Conservation (phyloP, 1,140 invertebrate species). For the Psilanteris sp. region DNA sequence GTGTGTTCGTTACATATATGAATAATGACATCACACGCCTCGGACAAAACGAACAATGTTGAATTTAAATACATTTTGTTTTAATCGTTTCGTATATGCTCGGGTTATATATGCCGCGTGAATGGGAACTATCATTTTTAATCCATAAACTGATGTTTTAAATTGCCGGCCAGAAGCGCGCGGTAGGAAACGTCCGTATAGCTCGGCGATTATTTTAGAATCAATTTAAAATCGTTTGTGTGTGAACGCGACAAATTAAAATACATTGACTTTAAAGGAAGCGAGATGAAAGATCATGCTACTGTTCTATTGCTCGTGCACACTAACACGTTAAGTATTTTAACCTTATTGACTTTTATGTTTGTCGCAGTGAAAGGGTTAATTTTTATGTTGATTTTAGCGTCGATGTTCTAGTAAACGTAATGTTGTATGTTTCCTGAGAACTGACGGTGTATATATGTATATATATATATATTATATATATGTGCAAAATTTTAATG, state of each 20-base stretch:
- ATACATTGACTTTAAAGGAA: constrained; percentile 56
- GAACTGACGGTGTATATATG: no score
- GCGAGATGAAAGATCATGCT: constrained; percentile 52
- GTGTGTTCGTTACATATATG: not conserved
- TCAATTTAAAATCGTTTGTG: constrained; percentile 47
- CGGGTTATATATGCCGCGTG: no score
- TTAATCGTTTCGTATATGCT: no score
- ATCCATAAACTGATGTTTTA: no score
- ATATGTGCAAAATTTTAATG: no score
- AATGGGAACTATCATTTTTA: no score
- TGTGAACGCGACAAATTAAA: constrained; percentile 55
- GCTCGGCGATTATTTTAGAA: constrained; percentile 47
- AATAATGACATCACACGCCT: not conserved
- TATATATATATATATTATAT: no score
- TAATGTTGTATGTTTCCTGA: no score
- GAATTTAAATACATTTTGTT: not conserved
- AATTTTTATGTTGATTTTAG: constrained; percentile 44
- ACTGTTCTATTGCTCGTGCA: constrained; percentile 45
- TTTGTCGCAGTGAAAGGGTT: constrained; percentile 44
- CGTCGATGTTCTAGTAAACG: constrained; percentile 17
- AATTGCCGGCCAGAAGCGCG: no score
- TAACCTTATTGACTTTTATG: constrained; percentile 56
- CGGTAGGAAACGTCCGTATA: no score
- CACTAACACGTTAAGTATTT: constrained; percentile 59
- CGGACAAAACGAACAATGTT: not conserved